These are phyloP conservation scores for Brachionus koreanus DNA, from an alignment of 1,140 invertebrate genomes.

Conservation along the genomic window DNA sequence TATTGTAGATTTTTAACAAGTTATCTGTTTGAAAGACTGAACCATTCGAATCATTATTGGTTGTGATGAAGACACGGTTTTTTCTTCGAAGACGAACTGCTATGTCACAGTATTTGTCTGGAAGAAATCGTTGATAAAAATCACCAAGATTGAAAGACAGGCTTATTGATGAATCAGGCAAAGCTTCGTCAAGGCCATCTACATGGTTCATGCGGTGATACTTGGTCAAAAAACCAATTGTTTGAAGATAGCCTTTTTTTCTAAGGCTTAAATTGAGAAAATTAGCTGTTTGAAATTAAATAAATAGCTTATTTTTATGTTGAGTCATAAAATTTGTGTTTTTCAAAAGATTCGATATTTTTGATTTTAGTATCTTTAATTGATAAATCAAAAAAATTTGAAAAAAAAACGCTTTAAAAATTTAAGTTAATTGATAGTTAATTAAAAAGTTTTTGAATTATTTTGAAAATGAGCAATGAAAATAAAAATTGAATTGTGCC, in stretches of 20 bases:
- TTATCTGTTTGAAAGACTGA: slow-evolving; percentile 36
- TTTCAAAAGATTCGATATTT: no score
- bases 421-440: no score
- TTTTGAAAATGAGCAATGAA: no score
- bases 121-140: not conserved
- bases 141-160: not conserved
- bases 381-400: no score
- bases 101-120: slow-evolving; percentile 31
- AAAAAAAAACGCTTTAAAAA: no score
- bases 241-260: slow-evolving; percentile 37
- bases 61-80: not conserved
- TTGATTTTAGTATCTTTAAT: no score
- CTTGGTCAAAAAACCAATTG: slow-evolving; percentile 26
- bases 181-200: not conserved
- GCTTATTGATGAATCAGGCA: not conserved
- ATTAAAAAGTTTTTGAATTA: no score
- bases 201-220: slow-evolving; percentile 30
- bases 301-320: no score
- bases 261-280: not conserved
- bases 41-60: not conserved
- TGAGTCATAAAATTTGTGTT: no score
- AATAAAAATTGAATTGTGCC: no score
- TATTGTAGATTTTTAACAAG: slow-evolving; percentile 24
- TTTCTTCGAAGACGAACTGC: not conserved
- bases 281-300: no score